Base-by-base conservation (phyloP, 2,888 invertebrate species). In the Exocentrus adspersus region DNA sequence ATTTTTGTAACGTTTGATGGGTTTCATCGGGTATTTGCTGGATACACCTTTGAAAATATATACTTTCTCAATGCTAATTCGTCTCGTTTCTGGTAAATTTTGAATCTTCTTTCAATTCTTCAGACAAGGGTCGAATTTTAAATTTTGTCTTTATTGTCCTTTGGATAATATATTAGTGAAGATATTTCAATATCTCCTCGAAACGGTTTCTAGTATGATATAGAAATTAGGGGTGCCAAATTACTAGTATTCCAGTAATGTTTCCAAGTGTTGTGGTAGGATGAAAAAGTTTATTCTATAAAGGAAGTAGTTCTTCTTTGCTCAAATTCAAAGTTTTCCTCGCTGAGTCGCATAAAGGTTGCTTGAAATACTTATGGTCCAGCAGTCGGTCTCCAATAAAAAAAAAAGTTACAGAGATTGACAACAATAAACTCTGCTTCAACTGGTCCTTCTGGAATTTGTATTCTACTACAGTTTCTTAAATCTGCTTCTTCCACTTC, bases 281-380 rank as follows among this genome's bases (percentile, higher is more conserved):
- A 61, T 54, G 9, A 61, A 41, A 42, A 61, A 61, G 30, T 54
- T 54, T 6, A 54, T 32, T 21, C 61, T 24, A 54, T 14, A 42
- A 61, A 61, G 42, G 59, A 17, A 59, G 20, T 17, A 59, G 30
- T 42, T 56, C 56, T 30, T 54, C 12, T 12, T 48, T 28, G 46
- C 50, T 61, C n/a, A 56, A 53, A 41, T 56, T 61, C 54, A 61
- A 30, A 32, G 24, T 19, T 17, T 61, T 56, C 37, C 45, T 37
- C 50, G 53, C 54, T 61, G 56, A 24, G 56, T 61, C 21, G 48
- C 56, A 41, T 61, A 56, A 16, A 61, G 48, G 28, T 61, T 61
- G 4, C 16, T 45, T 17, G 56, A 28, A 42, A 61, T 4, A 61
- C 42, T 42, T 61, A 41, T 61, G 30, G 42, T 61, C 41, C 16